phyloP scores from a whole-genome alignment of 2,113 vertebrate species.

The Arvicanthis niloticus region DNA sequence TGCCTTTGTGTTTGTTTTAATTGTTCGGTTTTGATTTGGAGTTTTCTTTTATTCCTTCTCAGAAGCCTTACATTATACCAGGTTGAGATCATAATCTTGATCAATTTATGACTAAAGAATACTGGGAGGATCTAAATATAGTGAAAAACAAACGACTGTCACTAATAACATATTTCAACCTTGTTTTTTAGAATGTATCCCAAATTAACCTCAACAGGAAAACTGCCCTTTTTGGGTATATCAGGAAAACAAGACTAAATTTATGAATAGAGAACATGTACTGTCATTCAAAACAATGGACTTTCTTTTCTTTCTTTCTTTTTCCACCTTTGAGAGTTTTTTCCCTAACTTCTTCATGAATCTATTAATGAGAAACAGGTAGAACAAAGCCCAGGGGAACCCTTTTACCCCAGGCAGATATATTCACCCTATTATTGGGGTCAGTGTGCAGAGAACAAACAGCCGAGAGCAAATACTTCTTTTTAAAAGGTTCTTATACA shows the following conservation, averaged over 20 bases:
- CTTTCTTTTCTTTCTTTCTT: slow-evolving; percentile 74
- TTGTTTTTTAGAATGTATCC: slow-evolving; percentile 80
- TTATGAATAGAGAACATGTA: slow-evolving; percentile 85
- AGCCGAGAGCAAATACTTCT: slow-evolving; percentile 62
- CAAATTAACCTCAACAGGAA: slow-evolving; percentile 91
- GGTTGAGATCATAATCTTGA: slow-evolving; percentile 69
- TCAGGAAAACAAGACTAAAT: slow-evolving; percentile 85
- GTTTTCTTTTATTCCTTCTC: slow-evolving; percentile 34
- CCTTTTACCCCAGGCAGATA: slow-evolving; percentile 25
- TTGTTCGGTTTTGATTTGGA: slow-evolving; percentile 46
- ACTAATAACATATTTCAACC: slow-evolving; percentile 86
- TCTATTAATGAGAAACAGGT: slow-evolving; percentile 56
- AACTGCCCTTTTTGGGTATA: slow-evolving; percentile 85
- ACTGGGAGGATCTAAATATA: slow-evolving; percentile 77
- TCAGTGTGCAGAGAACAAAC: slow-evolving; percentile 69
- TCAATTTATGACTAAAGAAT: slow-evolving; percentile 71
- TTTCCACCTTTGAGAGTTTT: slow-evolving; percentile 45
- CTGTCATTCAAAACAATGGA: slow-evolving; percentile 85
- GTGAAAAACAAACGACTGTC: slow-evolving; percentile 77
- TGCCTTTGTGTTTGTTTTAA: not conserved
- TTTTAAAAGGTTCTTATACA: slow-evolving; percentile 44
- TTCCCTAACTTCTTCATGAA: slow-evolving; percentile 55
- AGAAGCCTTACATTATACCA: slow-evolving; percentile 39
- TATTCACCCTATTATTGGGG: slow-evolving; percentile 31
- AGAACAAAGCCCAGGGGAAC: slow-evolving; percentile 39